Base-by-base conservation (phyloP, 2,888 invertebrate genomes). In the Pegoplata infirma region DNA sequence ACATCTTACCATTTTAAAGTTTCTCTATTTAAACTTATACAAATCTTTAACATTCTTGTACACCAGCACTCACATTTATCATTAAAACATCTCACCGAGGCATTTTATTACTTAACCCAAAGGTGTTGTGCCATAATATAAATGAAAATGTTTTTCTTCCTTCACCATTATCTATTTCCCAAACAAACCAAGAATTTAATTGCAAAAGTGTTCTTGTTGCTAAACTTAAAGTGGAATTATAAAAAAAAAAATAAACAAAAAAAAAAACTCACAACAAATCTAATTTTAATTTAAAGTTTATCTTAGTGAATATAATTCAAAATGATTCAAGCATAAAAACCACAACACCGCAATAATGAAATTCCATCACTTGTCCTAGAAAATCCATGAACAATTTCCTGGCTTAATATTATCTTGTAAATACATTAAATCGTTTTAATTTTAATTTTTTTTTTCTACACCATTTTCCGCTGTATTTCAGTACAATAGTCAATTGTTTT, bases 351-450 rank as follows among this genome's bases (percentile, higher is more conserved):
- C 69, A 64, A 67, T 71, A 79, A 79, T 66, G 61, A 74, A 71
- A 74, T 71, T 71, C 55, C 74, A 74, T 71, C 74, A 74, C 69
- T 78, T 79, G 66, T 66, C 66, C 64, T 56, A 66, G 66, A 66
- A 74, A 74, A 68, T 64, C 64, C 73, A 8, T 47, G 17, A 74
- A 56, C 55, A 74, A 36, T 67, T 71, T 36, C 25, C 17, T 47
- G 28, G 55, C 74, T 55, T 58, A 47, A 63, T n/a, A 28, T 47
- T 61, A 40, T 28, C 16, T 14, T 47, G 36, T 40, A 40, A 53
- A 61, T 32, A 40, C n/a, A 66, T 49, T 61, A 40, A 79, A 67
- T 67, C 44, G 47, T 32, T 66, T 71, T 61, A 14, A 36, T 59
- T 55, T 58, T 12, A 3, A 25, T 58, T 4, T 25, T 58, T n/a